Conservation (phyloP, 2,888 invertebrate species). For the Cotesia congregata region DNA sequence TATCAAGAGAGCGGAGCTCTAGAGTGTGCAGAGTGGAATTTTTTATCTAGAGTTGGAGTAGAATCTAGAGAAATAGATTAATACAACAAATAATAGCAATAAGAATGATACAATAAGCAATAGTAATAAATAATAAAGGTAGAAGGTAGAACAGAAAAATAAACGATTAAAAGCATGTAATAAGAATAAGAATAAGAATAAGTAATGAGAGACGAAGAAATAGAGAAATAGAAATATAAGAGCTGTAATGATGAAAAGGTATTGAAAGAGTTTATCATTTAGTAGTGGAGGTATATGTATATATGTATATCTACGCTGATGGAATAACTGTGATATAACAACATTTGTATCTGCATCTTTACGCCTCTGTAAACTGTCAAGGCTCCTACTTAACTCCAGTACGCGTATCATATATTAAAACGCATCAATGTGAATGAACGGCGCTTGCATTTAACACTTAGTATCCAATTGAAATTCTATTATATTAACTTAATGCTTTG, state of each 20-base stretch:
- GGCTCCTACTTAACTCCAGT: conserved; percentile 41
- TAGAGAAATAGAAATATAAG: conserved; percentile 12
- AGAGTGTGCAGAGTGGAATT: neutral
- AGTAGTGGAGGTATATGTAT: too few relatives aligned
- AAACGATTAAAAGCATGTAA: neutral
- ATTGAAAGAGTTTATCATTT: conserved; percentile 22
- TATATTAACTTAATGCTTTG: neutral
- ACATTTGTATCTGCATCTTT: conserved; percentile 47
- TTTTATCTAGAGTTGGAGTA: neutral
- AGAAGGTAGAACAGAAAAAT: neutral
- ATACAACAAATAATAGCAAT: too few relatives aligned
- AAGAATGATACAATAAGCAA: neutral
- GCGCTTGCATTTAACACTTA: conserved; percentile 31
- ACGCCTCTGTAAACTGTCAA: conserved; percentile 56
- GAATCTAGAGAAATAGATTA: neutral
- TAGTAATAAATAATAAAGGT: neutral
- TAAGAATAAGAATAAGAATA: conserved; percentile 20
- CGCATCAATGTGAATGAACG: conserved; percentile 37
- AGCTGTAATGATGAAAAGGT: conserved; percentile 24
- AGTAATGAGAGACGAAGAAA: conserved; percentile 29
- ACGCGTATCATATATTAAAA: neutral
- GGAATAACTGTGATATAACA: conserved; percentile 22
- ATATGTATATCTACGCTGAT: conserved; percentile 12
- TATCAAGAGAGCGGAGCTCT: neutral
- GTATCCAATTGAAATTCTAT: conserved; percentile 24